These are phyloP conservation scores for Champsocephalus gunnari DNA, from an alignment of 2,797 vertebrate species.

Conservation along the genomic window DNA sequence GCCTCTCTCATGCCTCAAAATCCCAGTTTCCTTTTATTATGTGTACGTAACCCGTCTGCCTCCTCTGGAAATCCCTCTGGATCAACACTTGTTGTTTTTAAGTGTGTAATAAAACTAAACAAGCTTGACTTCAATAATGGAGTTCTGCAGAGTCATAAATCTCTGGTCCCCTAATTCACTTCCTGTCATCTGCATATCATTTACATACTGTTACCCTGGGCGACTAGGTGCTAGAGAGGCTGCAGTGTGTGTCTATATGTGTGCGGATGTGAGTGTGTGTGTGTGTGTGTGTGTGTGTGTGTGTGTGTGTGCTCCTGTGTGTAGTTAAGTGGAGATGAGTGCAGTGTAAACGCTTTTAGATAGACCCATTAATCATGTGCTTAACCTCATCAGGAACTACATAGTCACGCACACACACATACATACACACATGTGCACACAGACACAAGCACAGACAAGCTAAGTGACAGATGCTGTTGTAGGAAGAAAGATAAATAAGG, in stretches of 20 bases:
- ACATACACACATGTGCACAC: conserved; percentile 9
- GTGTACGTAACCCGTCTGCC: too few relatives aligned
- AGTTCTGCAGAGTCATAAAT: conserved; percentile 70
- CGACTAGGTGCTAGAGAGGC: conserved; percentile 45
- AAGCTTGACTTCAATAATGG: conserved; percentile 47
- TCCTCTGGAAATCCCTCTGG: too few relatives aligned
- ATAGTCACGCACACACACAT: not conserved
- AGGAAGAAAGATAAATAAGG: not conserved
- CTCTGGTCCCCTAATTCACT: conserved; percentile 75
- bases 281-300: too few relatives aligned
- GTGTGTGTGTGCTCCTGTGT: conserved; percentile 31
- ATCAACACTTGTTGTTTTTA: too few relatives aligned
- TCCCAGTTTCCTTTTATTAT: too few relatives aligned
- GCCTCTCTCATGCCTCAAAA: too few relatives aligned
- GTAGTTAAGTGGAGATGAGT: conserved; percentile 67
- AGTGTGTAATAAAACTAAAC: too few relatives aligned
- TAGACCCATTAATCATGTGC: conserved; percentile 76
- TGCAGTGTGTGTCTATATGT: conserved; percentile 14
- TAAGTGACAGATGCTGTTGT: not conserved
- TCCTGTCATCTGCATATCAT: conserved; percentile 78
- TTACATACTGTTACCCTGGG: conserved; percentile 73
- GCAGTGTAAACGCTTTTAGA: conserved; percentile 68
- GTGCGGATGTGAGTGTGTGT: not conserved
- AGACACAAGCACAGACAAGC: not conserved
- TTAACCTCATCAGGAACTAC: conserved; percentile 72